These are phyloP conservation scores for Typhlichthys eigenmanni DNA, from an alignment of 2,797 vertebrate species.

Conservation along the genomic window DNA sequence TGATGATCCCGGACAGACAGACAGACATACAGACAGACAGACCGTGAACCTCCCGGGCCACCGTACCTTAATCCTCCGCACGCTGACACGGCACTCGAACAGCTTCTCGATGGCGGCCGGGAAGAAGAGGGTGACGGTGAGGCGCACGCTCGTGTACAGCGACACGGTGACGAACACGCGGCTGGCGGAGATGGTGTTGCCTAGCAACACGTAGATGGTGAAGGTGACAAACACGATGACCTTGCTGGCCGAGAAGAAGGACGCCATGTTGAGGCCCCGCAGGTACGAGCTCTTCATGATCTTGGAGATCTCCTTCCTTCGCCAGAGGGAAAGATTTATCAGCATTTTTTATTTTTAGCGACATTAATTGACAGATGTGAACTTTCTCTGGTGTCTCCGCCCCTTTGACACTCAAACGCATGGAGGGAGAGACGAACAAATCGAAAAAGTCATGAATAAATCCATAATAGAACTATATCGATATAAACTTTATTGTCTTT, in stretches of 20 bases:
- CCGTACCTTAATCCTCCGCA: conserved; percentile 88
- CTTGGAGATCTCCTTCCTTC: conserved; percentile 90
- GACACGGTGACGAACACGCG: conserved; percentile 88
- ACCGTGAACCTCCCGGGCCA: no score
- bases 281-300: conserved; percentile 92
- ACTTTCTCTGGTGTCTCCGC: no score
- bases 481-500: no score
- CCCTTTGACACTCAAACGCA: no score
- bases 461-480: no score
- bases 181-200: conserved; percentile 85
- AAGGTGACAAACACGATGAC: conserved; percentile 91
- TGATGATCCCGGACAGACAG: no score
- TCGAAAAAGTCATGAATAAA: no score
- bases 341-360: no score
- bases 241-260: conserved; percentile 91
- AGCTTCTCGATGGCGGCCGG: conserved; percentile 87
- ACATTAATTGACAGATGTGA: no score
- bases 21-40: no score
- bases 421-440: no score
- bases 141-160: conserved; percentile 86
- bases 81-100: conserved; percentile 88
- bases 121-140: conserved; percentile 94
- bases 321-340: no score
- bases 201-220: conserved; percentile 85
- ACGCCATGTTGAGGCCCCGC: conserved; percentile 92